These are phyloP conservation scores for Rhyacichthys aspro DNA, from an alignment of 2,797 vertebrate genomes.

Conservation along the genomic window DNA sequence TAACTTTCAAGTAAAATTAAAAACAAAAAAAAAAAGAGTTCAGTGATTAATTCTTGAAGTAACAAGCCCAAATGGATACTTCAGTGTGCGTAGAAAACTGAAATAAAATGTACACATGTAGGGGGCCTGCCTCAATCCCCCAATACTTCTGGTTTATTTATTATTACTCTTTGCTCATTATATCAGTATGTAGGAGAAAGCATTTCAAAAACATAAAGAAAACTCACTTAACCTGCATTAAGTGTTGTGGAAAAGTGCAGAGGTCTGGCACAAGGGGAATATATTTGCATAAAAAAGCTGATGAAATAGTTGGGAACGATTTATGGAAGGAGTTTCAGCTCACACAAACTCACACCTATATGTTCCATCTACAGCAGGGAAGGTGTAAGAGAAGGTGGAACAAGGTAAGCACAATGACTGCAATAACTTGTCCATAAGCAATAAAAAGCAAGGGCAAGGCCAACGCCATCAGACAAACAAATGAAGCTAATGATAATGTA, in stretches of 20 bases:
- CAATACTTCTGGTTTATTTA: too few relatives aligned
- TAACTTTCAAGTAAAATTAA: too few relatives aligned
- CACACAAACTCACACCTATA: background rate
- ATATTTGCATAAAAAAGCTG: constrained; percentile 17
- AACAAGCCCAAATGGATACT: too few relatives aligned
- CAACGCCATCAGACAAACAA: constrained; percentile 30
- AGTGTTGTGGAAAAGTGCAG: constrained; percentile 9
- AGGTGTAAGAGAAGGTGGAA: constrained; percentile 8
- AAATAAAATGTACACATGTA: too few relatives aligned
- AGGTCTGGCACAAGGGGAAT: constrained; percentile 31
- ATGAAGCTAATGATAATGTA: constrained; percentile 25
- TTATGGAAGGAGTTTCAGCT: constrained; percentile 10
- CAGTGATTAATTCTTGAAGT: too few relatives aligned
- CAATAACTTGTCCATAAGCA: background rate
- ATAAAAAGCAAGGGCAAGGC: constrained; percentile 5
- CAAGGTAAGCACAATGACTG: constrained; percentile 27
- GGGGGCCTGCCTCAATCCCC: too few relatives aligned
- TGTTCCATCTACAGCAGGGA: constrained; percentile 14
- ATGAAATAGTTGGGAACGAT: constrained; percentile 15
- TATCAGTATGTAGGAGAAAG: constrained; percentile 35
- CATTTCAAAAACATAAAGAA: constrained; percentile 11
- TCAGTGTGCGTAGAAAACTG: too few relatives aligned
- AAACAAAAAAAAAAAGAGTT: too few relatives aligned
- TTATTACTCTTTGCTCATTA: constrained; percentile 26
- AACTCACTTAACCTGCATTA: constrained; percentile 27